Base-by-base conservation (phyloP, 2,797 vertebrate species). In the Sebastes iracundus region DNA sequence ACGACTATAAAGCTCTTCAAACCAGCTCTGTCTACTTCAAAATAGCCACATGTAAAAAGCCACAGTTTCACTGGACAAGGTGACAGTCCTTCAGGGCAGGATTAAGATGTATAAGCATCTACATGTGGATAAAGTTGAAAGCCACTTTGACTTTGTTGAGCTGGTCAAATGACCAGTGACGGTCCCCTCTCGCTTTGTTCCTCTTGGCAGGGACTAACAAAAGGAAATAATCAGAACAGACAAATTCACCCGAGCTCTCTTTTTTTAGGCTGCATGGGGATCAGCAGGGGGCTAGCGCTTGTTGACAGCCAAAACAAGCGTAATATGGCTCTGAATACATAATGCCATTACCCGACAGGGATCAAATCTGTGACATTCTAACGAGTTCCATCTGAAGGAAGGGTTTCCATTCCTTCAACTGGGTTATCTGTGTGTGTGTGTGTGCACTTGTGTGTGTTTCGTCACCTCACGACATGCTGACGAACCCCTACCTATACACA, bases 251-350 rank as follows among this genome's bases (percentile, higher is more conserved):
- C 73, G 52, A 83, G 84, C 87, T 82, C 81, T 90, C 75, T 90
- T 87, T 92, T 81, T 84, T 88, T 83, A 66, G 89, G 88, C 90
- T 92, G 75, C 92, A 91, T 92, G 89, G 93, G 95, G 96, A 96
- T 95, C 96, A 96, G 96, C 96, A 90, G 95, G 96, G 96, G 95
- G 95, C 94, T 94, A 94, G 96, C 96, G 94, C 89, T 91, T 62
- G 78, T 91, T 91, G 90, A 87, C 94, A 95, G 95, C 94, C 96
- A 96, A 96, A 96, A 95, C 92, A 95, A 96, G 96, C 96, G 96
- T 96, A 96, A 96, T 96, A 84, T 97, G 93, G 95, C 97, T 99
- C 97, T 98, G 97, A 97, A 98, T 98, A 97, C 92, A 96, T 98
- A 97, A 99, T 97, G 94, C 93, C 96, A 96, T 88, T 97, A 97